A percentile compares a stretch with the other conserved stretches of the same genome.
Evolutionary conservation across 1,140 invertebrate genomes (phyloP).

Genomic region (Homarus americanus): DNA sequence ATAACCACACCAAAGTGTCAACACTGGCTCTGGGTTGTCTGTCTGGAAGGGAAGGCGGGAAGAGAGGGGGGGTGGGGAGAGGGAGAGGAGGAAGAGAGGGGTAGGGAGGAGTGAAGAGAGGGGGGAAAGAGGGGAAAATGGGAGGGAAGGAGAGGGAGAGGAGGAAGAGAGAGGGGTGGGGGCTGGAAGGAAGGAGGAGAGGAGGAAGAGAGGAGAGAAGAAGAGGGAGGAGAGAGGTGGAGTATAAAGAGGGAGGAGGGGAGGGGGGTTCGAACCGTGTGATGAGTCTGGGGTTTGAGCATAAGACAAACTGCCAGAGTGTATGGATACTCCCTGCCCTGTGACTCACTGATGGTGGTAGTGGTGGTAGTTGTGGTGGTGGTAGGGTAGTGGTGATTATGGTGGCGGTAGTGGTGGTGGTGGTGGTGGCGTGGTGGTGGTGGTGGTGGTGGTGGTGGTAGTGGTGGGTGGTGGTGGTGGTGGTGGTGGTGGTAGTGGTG

Average conservation of each 20-base stretch:
- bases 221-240: conserved; percentile 8
- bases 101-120: background rate
- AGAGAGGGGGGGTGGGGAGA: background rate
- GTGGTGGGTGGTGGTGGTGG: too few species aligned
- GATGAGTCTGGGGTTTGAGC: conserved; percentile 12
- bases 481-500: too few species aligned
- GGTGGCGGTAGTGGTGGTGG: too few species aligned
- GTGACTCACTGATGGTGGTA: background rate
- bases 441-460: too few species aligned
- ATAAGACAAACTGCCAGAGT: conserved; percentile 29
- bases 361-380: too few species aligned
- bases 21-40: too few species aligned
- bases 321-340: background rate
- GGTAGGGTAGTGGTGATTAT: too few species aligned
- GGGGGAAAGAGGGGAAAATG: background rate
- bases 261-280: background rate
- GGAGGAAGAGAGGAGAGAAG: background rate
- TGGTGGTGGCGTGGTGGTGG: too few species aligned
- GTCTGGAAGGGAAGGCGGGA: background rate
- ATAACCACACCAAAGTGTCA: too few species aligned
- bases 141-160: background rate
- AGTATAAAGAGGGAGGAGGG: background rate
- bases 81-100: background rate
- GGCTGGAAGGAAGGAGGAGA: background rate
- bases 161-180: too few species aligned